A percentile compares a stretch with the other conserved stretches of the same genome.
Conservation (phyloP, 30 jellyfish, hydroid and myxozoan species). For the Hydractinia symbiolongicarpus region DNA sequence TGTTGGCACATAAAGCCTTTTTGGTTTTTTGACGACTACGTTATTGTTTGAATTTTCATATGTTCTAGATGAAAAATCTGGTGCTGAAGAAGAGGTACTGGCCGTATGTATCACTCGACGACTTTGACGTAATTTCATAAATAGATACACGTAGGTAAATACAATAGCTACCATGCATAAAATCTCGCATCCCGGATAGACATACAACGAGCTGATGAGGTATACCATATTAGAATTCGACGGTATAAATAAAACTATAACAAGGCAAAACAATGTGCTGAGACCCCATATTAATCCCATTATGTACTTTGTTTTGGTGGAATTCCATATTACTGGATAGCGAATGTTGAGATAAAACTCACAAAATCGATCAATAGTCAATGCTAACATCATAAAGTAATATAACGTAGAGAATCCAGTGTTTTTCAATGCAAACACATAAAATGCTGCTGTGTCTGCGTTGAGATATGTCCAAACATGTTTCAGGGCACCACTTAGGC, state of each 20-base stretch:
- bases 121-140: not conserved
- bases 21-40: not conserved
- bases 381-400: not conserved
- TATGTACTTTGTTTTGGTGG: not conserved
- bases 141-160: not conserved
- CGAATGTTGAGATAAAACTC: not conserved
- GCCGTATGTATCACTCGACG: not conserved
- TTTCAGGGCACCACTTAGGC: slow-evolving; percentile 1
- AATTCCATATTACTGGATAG: not conserved
- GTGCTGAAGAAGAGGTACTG: no score
- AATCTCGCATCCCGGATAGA: not conserved
- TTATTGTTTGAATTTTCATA: no score
- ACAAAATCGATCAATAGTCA: slow-evolving; percentile 6
- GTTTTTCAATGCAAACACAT: not conserved
- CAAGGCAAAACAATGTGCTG: not conserved
- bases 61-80: no score
- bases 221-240: slow-evolving; percentile 4
- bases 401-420: not conserved
- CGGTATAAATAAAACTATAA: not conserved
- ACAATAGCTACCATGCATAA: not conserved
- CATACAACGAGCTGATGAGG: not conserved
- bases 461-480: not conserved
- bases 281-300: not conserved
- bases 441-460: not conserved
- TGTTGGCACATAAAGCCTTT: slow-evolving; percentile 1